A percentile compares a stretch with the other conserved stretches of the same genome.
Conservation (phyloP, 2,797 vertebrate species). For the Anniella stebbinsi region DNA sequence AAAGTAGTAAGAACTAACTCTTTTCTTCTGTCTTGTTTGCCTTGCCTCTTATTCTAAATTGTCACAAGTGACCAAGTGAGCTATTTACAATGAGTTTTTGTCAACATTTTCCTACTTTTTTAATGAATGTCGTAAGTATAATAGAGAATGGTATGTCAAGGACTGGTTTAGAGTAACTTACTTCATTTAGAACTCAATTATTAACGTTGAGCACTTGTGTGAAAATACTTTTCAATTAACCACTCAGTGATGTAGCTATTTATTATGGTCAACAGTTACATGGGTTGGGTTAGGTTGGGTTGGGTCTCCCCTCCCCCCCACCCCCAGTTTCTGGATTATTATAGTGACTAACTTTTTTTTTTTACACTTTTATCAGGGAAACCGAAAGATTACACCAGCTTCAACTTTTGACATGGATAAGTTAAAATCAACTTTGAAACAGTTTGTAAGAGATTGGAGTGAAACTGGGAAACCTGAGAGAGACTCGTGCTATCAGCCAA, state of each 20-base stretch:
- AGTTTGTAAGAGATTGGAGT: slow-evolving; percentile 99
- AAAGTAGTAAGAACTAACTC: neutral
- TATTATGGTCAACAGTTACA: slow-evolving; percentile 23
- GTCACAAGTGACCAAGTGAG: neutral
- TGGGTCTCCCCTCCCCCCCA: too few species aligned
- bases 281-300: neutral
- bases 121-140: slow-evolving; percentile 38
- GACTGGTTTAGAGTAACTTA: slow-evolving; percentile 33
- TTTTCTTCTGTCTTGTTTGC: neutral
- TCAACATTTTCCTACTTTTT: neutral
- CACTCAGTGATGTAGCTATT: neutral
- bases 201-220: slow-evolving; percentile 24
- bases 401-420: slow-evolving; percentile 99
- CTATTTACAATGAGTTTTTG: too few species aligned
- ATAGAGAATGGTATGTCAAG: slow-evolving; percentile 30
- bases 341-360: slow-evolving; percentile 50
- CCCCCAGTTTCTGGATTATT: slow-evolving; percentile 16
- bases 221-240: slow-evolving; percentile 40
- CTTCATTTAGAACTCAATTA: slow-evolving; percentile 46
- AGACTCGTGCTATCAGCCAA: slow-evolving; percentile 94
- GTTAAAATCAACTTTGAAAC: slow-evolving; percentile 98
- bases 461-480: slow-evolving; percentile 91
- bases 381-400: slow-evolving; percentile 86
- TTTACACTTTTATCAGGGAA: slow-evolving; percentile 72
- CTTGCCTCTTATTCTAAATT: neutral